Conservation (phyloP, 2,797 vertebrate species). For the Sebastes kiyomatsui region DNA sequence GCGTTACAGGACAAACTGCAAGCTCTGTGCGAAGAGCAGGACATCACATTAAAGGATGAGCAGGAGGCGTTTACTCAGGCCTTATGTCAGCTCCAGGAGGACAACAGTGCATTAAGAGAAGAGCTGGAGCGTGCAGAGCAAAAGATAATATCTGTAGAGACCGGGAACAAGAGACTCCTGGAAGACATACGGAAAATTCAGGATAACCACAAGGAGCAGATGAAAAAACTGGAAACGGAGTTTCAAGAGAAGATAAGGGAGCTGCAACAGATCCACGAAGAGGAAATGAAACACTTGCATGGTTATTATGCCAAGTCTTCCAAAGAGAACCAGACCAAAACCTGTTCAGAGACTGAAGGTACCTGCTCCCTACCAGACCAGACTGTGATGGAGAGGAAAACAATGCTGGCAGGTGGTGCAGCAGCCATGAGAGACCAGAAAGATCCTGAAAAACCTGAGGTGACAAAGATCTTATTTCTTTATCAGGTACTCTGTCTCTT, state of each 20-base stretch:
- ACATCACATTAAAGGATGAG: constrained; percentile 80
- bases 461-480: constrained; percentile 41
- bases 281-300: constrained; percentile 88
- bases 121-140: constrained; percentile 82
- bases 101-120: constrained; percentile 74
- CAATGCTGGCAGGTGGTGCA: constrained; percentile 74
- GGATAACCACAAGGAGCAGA: constrained; percentile 79
- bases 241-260: constrained; percentile 89
- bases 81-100: constrained; percentile 78
- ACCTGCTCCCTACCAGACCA: constrained; percentile 11
- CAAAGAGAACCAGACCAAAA: constrained; percentile 73
- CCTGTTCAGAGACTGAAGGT: constrained; percentile 15
- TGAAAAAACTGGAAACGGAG: constrained; percentile 84
- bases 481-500: background rate
- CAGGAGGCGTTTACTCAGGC: constrained; percentile 79
- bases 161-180: constrained; percentile 75
- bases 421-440: constrained; percentile 73
- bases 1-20: constrained; percentile 75
- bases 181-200: constrained; percentile 83
- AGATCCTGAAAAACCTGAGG: constrained; percentile 89
- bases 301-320: constrained; percentile 82
- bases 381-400: constrained; percentile 79
- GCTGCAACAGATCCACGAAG: constrained; percentile 87
- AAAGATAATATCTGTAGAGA: constrained; percentile 79
- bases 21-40: constrained; percentile 75